Conservation (phyloP, 2,888 invertebrate species). For the Sarcophaga carnaria region DNA sequence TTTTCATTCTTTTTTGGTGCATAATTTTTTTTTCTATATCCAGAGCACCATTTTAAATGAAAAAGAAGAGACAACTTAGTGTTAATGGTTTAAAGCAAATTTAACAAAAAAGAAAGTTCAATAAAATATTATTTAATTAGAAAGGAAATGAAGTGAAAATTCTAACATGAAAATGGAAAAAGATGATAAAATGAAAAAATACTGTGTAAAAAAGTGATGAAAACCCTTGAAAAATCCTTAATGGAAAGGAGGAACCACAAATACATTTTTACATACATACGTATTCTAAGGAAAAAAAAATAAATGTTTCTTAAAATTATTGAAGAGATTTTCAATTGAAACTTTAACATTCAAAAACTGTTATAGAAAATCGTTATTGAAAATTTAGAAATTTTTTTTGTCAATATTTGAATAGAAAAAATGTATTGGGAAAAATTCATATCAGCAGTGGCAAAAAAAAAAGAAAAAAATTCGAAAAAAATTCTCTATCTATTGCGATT, state of each 20-base stretch:
- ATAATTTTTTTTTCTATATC: constrained; percentile 58
- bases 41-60: constrained; percentile 30
- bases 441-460: constrained; percentile 65
- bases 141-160: constrained; percentile 4
- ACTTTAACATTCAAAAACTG: constrained; percentile 25
- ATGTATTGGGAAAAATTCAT: constrained; percentile 53
- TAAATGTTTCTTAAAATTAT: too few species aligned
- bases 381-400: constrained; percentile 33
- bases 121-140: neutral
- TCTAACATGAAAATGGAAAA: neutral
- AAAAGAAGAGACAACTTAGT: constrained; percentile 49
- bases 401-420: constrained; percentile 55
- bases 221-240: constrained; percentile 25
- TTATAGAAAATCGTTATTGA: neutral
- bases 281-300: neutral
- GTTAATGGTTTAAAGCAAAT: constrained; percentile 26
- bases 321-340: neutral
- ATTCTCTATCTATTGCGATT: constrained; percentile 80
- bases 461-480: constrained; percentile 72
- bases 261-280: neutral
- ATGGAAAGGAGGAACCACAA: constrained; percentile 30
- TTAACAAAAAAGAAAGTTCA: neutral
- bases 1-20: constrained; percentile 37
- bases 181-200: neutral
- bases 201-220: constrained; percentile 32